Evolutionary conservation across 2,888 invertebrate genomes (phyloP), one percentile per base, ranked within the genome.

Genomic region (Idaea dimidiata): DNA sequence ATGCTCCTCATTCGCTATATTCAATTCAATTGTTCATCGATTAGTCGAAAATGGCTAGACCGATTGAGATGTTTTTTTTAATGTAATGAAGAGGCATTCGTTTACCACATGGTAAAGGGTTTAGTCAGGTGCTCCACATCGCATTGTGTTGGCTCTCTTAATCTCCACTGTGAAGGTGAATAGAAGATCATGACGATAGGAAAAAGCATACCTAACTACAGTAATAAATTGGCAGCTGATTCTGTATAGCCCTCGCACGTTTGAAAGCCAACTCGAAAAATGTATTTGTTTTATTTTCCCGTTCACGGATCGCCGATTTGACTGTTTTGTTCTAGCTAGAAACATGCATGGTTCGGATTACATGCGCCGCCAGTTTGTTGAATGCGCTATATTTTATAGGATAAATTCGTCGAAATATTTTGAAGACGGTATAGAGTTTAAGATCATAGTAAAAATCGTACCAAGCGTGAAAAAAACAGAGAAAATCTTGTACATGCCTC

Each of bases 281-380:
- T 59, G 17, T 59, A 62, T 60, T 62, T 64, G 60, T 63, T 65
- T 64, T 66, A 57, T 60, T 64, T 57, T 62, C 66, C 63, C 64
- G 64, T 66, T 62, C 60, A 72, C 62, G 62, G 65, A 17, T 60
- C 63, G 64, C 64, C 70, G 17, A 66, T 70, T 72, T 66, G 62
- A 72, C 72, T 70, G 62, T 66, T 60, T 66, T 66, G 61, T 72
- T 66, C 64, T 62, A 65, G 62, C 68, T 69, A 55, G 63, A 57
- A 58, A 64, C 57, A 66, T 68, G 69, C 74, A 70, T 61, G 62
- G 62, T 59, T 59, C 43, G 69, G 72, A 67, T 72, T 72, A 72
- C 60, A 72, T 60, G 67, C 60, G 58, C 17, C 63, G 58, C 17
- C 65, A n/a, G 24, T 32, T 53, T n/a, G 43, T 18, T 14, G 18